These are phyloP conservation scores for Netelia fuscicornis DNA, from an alignment of 2,888 invertebrate genomes.

Conservation along the genomic window DNA sequence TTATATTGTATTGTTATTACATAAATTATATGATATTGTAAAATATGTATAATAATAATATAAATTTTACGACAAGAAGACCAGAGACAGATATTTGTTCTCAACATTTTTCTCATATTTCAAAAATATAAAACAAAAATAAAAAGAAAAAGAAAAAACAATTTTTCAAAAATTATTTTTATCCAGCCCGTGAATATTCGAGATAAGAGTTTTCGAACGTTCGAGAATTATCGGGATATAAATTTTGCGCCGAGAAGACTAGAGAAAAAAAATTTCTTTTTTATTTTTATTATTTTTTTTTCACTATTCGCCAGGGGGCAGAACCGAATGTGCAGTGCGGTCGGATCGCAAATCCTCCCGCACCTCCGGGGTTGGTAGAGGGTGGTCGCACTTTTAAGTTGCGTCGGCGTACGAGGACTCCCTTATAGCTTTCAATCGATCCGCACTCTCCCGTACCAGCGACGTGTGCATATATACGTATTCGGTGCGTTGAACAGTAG, in stretches of 20 bases:
- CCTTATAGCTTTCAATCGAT: slow-evolving; percentile 69
- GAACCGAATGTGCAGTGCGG: slow-evolving; percentile 61
- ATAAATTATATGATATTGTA: too few relatives aligned
- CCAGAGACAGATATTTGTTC: too few relatives aligned
- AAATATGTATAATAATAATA: too few relatives aligned
- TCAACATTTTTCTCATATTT: too few relatives aligned
- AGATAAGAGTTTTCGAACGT: neutral
- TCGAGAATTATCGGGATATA: neutral
- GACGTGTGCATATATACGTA: slow-evolving; percentile 42
- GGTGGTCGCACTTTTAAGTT: slow-evolving; percentile 69
- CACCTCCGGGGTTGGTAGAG: slow-evolving; percentile 29
- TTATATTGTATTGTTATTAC: too few relatives aligned
- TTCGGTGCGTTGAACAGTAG: slow-evolving; percentile 29
- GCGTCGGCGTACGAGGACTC: slow-evolving; percentile 69
- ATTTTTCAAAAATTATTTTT: neutral
- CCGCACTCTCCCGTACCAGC: slow-evolving; percentile 60
- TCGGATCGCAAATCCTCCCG: slow-evolving; percentile 52
- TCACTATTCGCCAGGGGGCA: slow-evolving; percentile 45
- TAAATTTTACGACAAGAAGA: too few relatives aligned
- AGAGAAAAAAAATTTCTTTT: neutral
- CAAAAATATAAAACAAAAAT: too few relatives aligned
- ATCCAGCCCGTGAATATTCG: neutral
- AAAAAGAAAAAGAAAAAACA: neutral
- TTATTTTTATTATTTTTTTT: neutral
- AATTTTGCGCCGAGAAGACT: neutral